Conservation (phyloP, 2,888 invertebrate genomes). For the Lampropteryx suffumata region DNA sequence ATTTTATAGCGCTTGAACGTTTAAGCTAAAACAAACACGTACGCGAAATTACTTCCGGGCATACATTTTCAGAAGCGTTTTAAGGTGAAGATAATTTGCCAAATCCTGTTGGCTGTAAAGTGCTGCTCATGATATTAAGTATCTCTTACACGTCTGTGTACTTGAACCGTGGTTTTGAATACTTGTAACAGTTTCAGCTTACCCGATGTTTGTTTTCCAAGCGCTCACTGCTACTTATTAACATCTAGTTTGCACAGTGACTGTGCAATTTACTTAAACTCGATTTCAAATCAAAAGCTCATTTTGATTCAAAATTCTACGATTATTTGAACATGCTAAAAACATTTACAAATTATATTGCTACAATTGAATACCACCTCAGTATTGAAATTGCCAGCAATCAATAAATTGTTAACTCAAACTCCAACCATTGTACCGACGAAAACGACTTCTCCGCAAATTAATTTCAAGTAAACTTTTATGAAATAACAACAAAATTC, state of each 20-base stretch:
- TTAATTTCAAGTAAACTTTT: conserved; percentile 48
- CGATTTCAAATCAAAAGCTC: conserved; percentile 10
- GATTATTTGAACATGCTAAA: neutral
- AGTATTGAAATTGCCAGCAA: conserved; percentile 14
- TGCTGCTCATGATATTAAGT: conserved; percentile 40
- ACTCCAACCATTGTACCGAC: conserved; percentile 17
- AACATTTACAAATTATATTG: conserved; percentile 11
- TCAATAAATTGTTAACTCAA: conserved; percentile 24
- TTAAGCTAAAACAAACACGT: conserved; percentile 69
- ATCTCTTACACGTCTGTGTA: conserved; percentile 30
- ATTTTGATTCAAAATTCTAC: neutral
- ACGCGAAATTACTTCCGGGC: conserved; percentile 60
- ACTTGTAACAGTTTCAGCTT: conserved; percentile 20
- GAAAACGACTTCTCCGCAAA: conserved; percentile 36
- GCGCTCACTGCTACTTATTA: conserved; percentile 16
- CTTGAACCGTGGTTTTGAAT: conserved; percentile 22
- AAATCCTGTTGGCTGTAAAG: conserved; percentile 57
- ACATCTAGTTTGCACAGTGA: conserved; percentile 14
- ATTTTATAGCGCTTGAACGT: conserved; percentile 59
- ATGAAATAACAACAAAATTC: conserved; percentile 49
- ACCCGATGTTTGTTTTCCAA: conserved; percentile 16
- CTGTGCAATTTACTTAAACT: conserved; percentile 3
- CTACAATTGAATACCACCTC: conserved; percentile 14
- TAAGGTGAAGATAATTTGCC: conserved; percentile 62
- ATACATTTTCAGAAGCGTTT: conserved; percentile 60